Evolutionary conservation across 2,113 vertebrate species (phyloP), one percentile per base, ranked within the genome.

Genomic region (Cottus gobio): DNA sequence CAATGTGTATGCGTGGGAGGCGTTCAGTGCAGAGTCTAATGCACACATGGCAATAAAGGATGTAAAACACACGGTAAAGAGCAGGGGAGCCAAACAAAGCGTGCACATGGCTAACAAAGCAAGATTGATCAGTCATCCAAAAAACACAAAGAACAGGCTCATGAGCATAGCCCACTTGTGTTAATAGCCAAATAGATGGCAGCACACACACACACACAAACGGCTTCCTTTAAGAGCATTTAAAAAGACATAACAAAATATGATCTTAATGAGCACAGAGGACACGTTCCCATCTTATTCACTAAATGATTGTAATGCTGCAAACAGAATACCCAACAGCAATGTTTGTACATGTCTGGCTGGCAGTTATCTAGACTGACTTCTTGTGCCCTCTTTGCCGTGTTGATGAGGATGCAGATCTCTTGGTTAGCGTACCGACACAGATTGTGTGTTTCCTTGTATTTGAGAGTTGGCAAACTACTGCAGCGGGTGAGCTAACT

Each of bases 191-290:
- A 3, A 80, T 15, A 34, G 15, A 50, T 24, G 9, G 3, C 26
- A 34, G 22, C 48, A 26, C 15, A 71, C 6, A 57, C 18, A 42
- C 13, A 67, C 30, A 52, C 13, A 60, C 15, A 18, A 11, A 31
- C 62, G 24, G 52, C 42, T 42, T 24, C 8, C 44, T 79, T 36
- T 3, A 64, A 28, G 61, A 52, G 58, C 42, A 61, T 66, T 72
- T 71, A 42, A 71, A 83, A 71, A 63, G 64, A 24, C 37, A 71
- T 82, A 28, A 44, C 24, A 36, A 62, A 83, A 52, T 39, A 46
- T 54, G 36, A 62, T 56, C 26, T n/a, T 73, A 67, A 78, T 64
- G 46, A 78, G 81, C 69, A n/a, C 44, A 46, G 75, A 78, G 74
- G 80, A 77, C 61, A 44, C 50, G 42, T 34, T 77, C 67, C 74